phyloP scores from a whole-genome alignment of 2,888 invertebrate genomes.

The Tolmerus cingulatus region DNA sequence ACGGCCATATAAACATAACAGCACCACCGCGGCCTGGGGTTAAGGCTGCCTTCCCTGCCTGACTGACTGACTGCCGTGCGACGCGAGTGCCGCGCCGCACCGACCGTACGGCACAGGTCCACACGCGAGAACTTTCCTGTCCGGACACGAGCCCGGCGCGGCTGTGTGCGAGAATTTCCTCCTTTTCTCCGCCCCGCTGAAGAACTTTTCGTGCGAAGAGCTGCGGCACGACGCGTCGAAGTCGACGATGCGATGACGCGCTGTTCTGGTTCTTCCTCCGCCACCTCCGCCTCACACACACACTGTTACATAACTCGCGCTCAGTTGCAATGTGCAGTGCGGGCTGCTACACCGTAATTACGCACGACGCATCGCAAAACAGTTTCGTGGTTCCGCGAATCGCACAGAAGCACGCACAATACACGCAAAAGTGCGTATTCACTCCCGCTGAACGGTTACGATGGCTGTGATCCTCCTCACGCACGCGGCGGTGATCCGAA shows the following conservation, averaged over 20 bases:
- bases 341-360: too few species aligned
- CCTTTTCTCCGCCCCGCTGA: neutral
- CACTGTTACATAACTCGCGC: neutral
- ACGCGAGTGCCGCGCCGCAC: neutral
- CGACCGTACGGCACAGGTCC: neutral
- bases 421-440: neutral
- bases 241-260: neutral
- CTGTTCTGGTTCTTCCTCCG: neutral
- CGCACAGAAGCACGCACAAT: too few species aligned
- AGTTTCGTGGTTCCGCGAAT: neutral
- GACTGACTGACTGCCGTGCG: neutral
- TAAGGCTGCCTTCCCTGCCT: conserved; percentile 35
- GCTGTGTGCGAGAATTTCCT: conserved; percentile 24
- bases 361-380: too few species aligned
- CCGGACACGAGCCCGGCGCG: neutral
- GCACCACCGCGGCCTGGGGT: conserved; percentile 24
- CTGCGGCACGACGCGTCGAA: too few species aligned
- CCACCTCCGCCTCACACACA: neutral
- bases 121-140: neutral
- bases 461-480: neutral
- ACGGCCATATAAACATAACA: conserved; percentile 18
- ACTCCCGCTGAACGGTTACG: neutral
- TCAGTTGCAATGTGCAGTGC: neutral
- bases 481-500: neutral
- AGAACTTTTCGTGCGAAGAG: neutral